Base-by-base conservation (phyloP, 2,113 vertebrate species). In the Pungitius pungitius region DNA sequence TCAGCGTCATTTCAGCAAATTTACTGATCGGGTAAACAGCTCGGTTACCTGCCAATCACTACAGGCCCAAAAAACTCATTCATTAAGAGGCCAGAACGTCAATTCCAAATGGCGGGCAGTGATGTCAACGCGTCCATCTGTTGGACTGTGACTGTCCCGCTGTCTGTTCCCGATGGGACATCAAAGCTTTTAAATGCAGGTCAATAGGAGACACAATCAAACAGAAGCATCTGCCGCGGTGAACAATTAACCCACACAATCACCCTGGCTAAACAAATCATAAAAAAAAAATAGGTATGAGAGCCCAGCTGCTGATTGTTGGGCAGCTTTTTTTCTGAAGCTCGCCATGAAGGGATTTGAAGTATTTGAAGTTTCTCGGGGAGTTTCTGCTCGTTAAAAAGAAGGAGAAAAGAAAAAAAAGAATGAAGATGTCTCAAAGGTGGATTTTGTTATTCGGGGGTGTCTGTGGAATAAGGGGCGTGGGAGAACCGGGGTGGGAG, bases 321-420 rank as follows among this genome's bases (percentile, higher is more conserved):
- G 84, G 87, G 68, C 82, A 65, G 75, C 64, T 73, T 87, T 92
- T 88, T 86, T 86, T 85, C 87, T 13, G 62, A 87, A 89, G 57
- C 43, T 59, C n/a, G 63, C 75, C 79, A 84, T 92, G 81, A 93
- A 92, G 40, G 62, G 69, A 87, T 86, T 60, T 67, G 37, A 81
- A 51, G 73, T 61, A 81, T 91, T 86, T 92, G 84, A 90, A 85
- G 85, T 85, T 78, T 82, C 62, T 57, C 37, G 42, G 55, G 75
- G 64, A 80, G 70, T 73, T 73, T 70, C 62, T 60, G 77, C 80
- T 75, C 69, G 77, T 82, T 73, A 55, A 80, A 52, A 3, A 30
- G 30, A 30, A 30, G 5, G 30, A 30, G 18, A 54, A 47, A 79
- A 49, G 22, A 47, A 79, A 49, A 26, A 49, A 70, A 17, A 7